These are phyloP conservation scores for Aleiodes sp. DNA, from an alignment of 1,140 invertebrate genomes.

Conservation along the genomic window DNA sequence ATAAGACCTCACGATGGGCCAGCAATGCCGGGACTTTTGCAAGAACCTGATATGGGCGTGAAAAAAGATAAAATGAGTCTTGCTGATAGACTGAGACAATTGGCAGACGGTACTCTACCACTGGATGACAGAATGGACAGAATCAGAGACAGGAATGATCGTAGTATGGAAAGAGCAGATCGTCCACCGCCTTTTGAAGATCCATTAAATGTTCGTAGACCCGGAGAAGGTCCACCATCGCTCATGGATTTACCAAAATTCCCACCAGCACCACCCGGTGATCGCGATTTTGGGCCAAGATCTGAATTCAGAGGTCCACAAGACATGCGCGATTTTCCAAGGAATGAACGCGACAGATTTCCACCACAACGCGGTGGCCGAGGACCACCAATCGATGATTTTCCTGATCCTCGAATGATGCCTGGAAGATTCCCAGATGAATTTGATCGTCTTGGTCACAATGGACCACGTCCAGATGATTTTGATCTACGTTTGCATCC, in stretches of 20 bases:
- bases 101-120: slow-evolving; percentile 62
- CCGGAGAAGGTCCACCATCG: slow-evolving; percentile 51
- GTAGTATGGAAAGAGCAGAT: slow-evolving; percentile 45
- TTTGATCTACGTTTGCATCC: slow-evolving; percentile 56
- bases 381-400: slow-evolving; percentile 51
- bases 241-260: slow-evolving; percentile 61
- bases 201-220: slow-evolving; percentile 38
- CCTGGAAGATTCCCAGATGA: slow-evolving; percentile 53
- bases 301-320: slow-evolving; percentile 44
- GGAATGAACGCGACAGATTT: slow-evolving; percentile 46
- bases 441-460: slow-evolving; percentile 55
- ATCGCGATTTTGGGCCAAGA: slow-evolving; percentile 46
- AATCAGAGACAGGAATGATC: slow-evolving; percentile 49
- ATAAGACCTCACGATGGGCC: slow-evolving; percentile 46
- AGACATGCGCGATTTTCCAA: slow-evolving; percentile 46
- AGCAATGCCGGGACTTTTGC: slow-evolving; percentile 13
- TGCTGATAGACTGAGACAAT: slow-evolving; percentile 60
- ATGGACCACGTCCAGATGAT: slow-evolving; percentile 57
- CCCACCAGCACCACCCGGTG: slow-evolving; percentile 41
- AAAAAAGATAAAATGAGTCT: slow-evolving; percentile 59
- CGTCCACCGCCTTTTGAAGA: slow-evolving; percentile 48
- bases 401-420: slow-evolving; percentile 51
- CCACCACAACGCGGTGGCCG: slow-evolving; percentile 48
- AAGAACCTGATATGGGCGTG: slow-evolving; percentile 46
- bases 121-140: slow-evolving; percentile 58